Evolutionary conservation across 1,140 invertebrate species (phyloP).

Genomic region (Pogonomyrmex californicus): DNA sequence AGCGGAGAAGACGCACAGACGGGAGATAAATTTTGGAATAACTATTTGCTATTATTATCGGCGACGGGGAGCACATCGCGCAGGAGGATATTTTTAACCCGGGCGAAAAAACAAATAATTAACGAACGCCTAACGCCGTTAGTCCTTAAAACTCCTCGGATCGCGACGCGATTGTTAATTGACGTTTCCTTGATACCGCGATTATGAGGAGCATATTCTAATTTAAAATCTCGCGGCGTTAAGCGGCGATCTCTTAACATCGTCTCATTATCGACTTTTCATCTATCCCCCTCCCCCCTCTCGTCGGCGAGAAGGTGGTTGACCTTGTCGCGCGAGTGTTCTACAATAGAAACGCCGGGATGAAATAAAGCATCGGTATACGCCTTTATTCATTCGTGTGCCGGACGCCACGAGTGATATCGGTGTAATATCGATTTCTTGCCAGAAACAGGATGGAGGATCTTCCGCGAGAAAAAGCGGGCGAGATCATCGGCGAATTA

Average conservation of each 20-base stretch:
- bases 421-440: constrained; percentile 13
- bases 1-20: constrained; percentile 16
- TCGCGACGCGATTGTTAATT: constrained; percentile 56
- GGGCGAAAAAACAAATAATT: constrained; percentile 51
- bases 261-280: constrained; percentile 62
- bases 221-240: constrained; percentile 56
- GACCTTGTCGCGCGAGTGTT: constrained; percentile 47
- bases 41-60: constrained; percentile 57
- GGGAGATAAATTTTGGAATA: constrained; percentile 44
- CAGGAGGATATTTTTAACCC: constrained; percentile 39
- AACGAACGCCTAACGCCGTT: constrained; percentile 48
- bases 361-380: constrained; percentile 7
- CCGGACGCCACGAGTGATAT: background rate
- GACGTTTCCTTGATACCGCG: constrained; percentile 58
- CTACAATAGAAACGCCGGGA: background rate
- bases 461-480: background rate
- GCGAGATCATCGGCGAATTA: background rate
- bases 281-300: constrained; percentile 3
- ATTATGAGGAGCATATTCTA: constrained; percentile 57
- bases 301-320: constrained; percentile 59
- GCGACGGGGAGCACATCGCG: constrained; percentile 22
- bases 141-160: constrained; percentile 4
- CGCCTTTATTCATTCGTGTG: constrained; percentile 9
- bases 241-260: constrained; percentile 62
- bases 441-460: too few species aligned